Conservation (phyloP, 2,888 invertebrate species). For the Drosophila basisetae region DNA sequence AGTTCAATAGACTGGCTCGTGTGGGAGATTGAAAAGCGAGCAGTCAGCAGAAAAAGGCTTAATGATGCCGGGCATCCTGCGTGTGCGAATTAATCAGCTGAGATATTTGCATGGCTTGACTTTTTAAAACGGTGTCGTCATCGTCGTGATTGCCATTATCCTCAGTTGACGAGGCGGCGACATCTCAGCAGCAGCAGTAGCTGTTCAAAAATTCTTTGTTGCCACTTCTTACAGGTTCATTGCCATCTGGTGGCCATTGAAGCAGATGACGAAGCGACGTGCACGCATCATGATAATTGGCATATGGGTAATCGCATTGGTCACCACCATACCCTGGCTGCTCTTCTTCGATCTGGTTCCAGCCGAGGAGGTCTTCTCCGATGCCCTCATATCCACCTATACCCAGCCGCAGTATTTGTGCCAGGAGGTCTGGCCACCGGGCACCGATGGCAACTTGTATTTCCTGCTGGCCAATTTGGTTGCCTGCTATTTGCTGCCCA, state of each 20-base stretch:
- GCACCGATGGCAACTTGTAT: constrained; percentile 92
- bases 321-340: constrained; percentile 95
- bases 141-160: constrained; percentile 63
- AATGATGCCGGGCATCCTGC: constrained; percentile 66
- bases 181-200: constrained; percentile 27
- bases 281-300: constrained; percentile 94
- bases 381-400: constrained; percentile 88
- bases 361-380: constrained; percentile 86
- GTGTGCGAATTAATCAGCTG: constrained; percentile 78
- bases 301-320: constrained; percentile 95
- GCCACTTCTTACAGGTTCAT: constrained; percentile 91
- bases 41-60: constrained; percentile 78
- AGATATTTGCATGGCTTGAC: constrained; percentile 72
- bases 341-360: constrained; percentile 92
- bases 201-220: constrained; percentile 67
- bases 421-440: constrained; percentile 94
- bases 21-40: constrained; percentile 70
- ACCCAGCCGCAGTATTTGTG: constrained; percentile 91
- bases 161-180: constrained; percentile 44
- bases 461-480: constrained; percentile 95
- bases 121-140: constrained; percentile 62
- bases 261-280: constrained; percentile 95
- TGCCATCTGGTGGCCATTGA: constrained; percentile 97
- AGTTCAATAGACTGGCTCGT: constrained; percentile 67
- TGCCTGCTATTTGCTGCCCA: constrained; percentile 95